Evolutionary conservation across 2,888 invertebrate species (phyloP).

Genomic region (Brachylomia viminalis): DNA sequence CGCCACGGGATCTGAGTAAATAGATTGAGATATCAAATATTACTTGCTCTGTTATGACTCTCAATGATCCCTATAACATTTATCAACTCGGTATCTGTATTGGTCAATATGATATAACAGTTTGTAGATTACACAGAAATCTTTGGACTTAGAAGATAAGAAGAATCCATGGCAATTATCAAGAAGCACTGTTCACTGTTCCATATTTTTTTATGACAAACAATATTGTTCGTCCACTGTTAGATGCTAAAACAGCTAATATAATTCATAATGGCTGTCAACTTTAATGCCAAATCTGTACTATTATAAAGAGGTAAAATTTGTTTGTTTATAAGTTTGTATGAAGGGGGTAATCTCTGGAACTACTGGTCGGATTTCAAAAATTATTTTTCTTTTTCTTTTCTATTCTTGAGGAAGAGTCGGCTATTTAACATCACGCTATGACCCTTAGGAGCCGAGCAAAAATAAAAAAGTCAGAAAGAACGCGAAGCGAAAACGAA

Average conservation of each 20-base stretch:
- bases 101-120: constrained; percentile 23
- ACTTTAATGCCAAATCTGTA: not conserved
- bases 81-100: constrained; percentile 42
- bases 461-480: too few species aligned
- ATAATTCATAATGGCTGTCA: not conserved
- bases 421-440: too few species aligned
- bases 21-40: not conserved
- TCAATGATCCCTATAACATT: constrained; percentile 5
- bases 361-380: too few species aligned
- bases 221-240: not conserved
- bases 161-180: constrained; percentile 1
- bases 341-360: too few species aligned
- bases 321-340: too few species aligned
- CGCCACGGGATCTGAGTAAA: too few species aligned
- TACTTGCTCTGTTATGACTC: not conserved
- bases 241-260: not conserved
- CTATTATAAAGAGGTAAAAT: too few species aligned
- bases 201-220: not conserved
- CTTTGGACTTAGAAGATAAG: constrained; percentile 31
- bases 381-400: too few species aligned
- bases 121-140: constrained; percentile 40
- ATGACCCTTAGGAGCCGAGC: too few species aligned
- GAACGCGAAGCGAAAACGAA: too few species aligned
- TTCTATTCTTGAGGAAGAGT: too few species aligned
- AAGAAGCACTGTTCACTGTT: not conserved